Conservation (phyloP, 2,113 vertebrate species). For the rat (Rattus norvegicus) region GRCr8 NC_086039.1:108314501-108315000, state of each 20-base stretch:
- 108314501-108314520: background rate
- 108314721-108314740: background rate
- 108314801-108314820: slow-evolving; percentile 29
- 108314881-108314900: slow-evolving; percentile 57
- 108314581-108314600: background rate
- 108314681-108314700: slow-evolving; percentile 18
- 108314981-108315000: slow-evolving; percentile 33
- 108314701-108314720: background rate
- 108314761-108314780: background rate
- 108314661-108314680: background rate
- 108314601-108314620: background rate
- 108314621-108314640: background rate
- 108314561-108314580: background rate
- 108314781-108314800: background rate
- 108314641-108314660: slow-evolving; percentile 21
- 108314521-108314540: background rate
- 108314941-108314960: slow-evolving; percentile 32
- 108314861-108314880: slow-evolving; percentile 37
- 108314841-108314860: slow-evolving; percentile 33
- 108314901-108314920: slow-evolving; percentile 44
- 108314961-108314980: slow-evolving; percentile 43
- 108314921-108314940: slow-evolving; percentile 35
- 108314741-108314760: slow-evolving; percentile 14
- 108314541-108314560: background rate
- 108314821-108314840: background rate